Base-by-base conservation (phyloP, 2,888 invertebrate species). In the Patella pellucida region DNA sequence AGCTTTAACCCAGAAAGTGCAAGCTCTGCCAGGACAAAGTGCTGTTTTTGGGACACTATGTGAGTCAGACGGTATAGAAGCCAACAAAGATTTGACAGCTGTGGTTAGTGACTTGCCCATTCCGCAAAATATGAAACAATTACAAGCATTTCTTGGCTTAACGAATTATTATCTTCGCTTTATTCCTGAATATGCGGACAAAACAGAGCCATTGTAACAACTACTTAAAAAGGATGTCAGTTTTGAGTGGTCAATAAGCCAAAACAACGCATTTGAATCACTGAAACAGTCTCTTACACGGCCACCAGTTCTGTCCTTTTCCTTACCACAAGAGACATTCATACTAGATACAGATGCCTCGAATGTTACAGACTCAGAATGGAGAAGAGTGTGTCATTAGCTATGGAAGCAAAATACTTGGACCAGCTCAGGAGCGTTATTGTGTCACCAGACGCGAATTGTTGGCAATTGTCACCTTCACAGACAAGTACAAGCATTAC, bases 1-100 rank as follows among this genome's bases (percentile, higher is more conserved):
- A 77, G 27, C 54, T 81, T 5, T 78, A 81, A 70, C 81, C 82
- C 0, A 72, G 69, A 16, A 82, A 81, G 62, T 83, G 82, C 68
- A 69, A 72, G 1, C 52, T 82, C 51, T 81, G 78, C 19, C 69
- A 78, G 52, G 23, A 41, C 11, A 41, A 75, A 41, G 78, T 81
- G 1, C 69, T 71, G 23, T 83, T 83, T 50, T 19, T 81, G 0
- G 82, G 81, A 2, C 75, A 73, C 68, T 41, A 16, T 16, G 76
- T 78, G 5, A 72, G 71, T 5, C 54, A n/a, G 74, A 77, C 2
- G 73, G 76, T 1, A 19, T 81, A 1, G 71, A 54, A 5, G 50
- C 79, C 7, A 50, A 68, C 2, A 16, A 54, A 15, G 69, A 68
- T 9, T 68, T 76, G 7, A 72, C 75, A 11, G 5, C 76, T 51